Percentiles rank a stretch among this genome's conserved stretches.
Evolutionary conservation across 2,888 invertebrate genomes (phyloP).

Genomic region (Drosophila eohydei): DNA sequence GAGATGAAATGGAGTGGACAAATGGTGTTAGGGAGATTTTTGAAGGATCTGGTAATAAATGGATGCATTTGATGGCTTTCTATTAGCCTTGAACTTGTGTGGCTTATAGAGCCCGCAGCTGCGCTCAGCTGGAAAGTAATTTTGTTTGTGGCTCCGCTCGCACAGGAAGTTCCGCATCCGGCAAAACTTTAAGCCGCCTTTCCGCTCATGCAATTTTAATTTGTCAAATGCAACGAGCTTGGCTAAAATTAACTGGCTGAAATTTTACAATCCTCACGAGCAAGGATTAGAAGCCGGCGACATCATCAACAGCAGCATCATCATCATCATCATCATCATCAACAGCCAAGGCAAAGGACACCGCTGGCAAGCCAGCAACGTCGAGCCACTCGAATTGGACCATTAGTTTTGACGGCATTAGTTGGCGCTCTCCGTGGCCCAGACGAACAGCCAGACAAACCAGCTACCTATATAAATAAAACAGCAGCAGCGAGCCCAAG

Average conservation of each 20-base stretch:
- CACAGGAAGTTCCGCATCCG: slow-evolving; percentile 68
- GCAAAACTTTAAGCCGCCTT: slow-evolving; percentile 75
- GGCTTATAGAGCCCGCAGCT: slow-evolving; percentile 2
- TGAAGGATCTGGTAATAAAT: slow-evolving; percentile 38
- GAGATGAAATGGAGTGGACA: slow-evolving; percentile 29
- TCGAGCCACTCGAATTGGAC: slow-evolving; percentile 82
- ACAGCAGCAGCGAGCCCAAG: slow-evolving; percentile 62
- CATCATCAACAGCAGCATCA: slow-evolving; percentile 36
- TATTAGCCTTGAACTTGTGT: slow-evolving; percentile 65
- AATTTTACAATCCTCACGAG: slow-evolving; percentile 77
- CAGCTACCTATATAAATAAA: slow-evolving; percentile 73
- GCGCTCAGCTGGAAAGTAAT: slow-evolving; percentile 53
- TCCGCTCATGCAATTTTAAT: slow-evolving; percentile 80
- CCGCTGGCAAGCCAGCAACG: slow-evolving; percentile 30
- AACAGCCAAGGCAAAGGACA: slow-evolving; percentile 24
- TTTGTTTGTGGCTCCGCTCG: slow-evolving; percentile 37
- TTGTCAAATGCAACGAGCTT: slow-evolving; percentile 72
- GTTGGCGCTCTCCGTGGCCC: slow-evolving; percentile 74
- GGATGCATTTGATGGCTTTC: slow-evolving; percentile 28
- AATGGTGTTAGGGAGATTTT: slow-evolving; percentile 52
- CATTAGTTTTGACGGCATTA: slow-evolving; percentile 84
- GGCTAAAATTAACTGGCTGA: slow-evolving; percentile 75
- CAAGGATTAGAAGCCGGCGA: slow-evolving; percentile 66
- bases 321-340: slow-evolving; percentile 20
- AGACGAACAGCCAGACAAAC: slow-evolving; percentile 37